These are phyloP conservation scores for Nebria brevicollis DNA, from an alignment of 2,888 invertebrate genomes.

Conservation along the genomic window DNA sequence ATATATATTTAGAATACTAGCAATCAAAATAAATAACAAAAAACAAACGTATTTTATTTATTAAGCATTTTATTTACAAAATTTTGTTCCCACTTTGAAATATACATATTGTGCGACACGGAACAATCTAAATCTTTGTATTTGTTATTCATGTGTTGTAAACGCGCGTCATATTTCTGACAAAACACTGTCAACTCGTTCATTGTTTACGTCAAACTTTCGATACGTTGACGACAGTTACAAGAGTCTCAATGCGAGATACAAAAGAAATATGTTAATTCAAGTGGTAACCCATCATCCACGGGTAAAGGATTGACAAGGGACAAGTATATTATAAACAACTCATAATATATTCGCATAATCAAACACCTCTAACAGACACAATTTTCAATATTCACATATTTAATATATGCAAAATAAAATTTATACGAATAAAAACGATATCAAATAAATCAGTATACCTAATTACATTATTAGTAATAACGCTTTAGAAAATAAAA, in stretches of 20 bases:
- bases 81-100: background rate
- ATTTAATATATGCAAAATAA: background rate
- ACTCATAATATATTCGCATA: background rate
- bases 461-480: background rate
- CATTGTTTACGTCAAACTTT: slow-evolving; percentile 32
- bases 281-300: background rate
- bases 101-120: background rate
- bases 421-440: background rate
- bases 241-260: background rate
- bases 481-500: background rate
- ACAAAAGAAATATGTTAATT: background rate
- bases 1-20: background rate
- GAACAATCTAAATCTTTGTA: slow-evolving; percentile 2
- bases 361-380: background rate
- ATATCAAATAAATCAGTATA: background rate
- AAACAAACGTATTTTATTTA: too few relatives aligned
- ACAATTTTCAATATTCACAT: background rate
- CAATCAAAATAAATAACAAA: too few relatives aligned
- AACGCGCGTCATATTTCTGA: slow-evolving; percentile 43
- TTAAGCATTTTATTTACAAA: too few relatives aligned
- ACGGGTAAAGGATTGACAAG: background rate
- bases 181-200: slow-evolving; percentile 41
- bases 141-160: slow-evolving; percentile 43
- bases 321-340: background rate
- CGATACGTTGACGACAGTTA: slow-evolving; percentile 3